Conservation (phyloP, 2,113 vertebrate genomes). For the Oreochromis spilurus region DNA sequence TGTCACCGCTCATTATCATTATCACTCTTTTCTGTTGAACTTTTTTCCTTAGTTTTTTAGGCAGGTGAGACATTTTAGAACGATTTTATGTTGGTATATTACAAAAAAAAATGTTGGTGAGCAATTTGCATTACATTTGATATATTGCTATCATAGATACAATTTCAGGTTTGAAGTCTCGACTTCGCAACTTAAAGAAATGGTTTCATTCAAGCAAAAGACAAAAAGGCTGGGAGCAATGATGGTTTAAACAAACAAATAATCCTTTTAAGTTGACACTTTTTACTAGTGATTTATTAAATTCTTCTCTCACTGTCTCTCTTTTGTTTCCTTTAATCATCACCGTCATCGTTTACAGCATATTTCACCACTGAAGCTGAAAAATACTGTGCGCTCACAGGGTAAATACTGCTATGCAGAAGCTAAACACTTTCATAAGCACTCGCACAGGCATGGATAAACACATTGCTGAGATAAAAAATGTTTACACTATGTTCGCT, state of each 20-base stretch:
- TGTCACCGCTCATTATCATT: neutral
- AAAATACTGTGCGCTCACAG: neutral
- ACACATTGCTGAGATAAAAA: neutral
- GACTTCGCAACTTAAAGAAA: neutral
- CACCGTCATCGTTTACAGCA: neutral
- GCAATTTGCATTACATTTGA: neutral
- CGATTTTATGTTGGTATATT: neutral
- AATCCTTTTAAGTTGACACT: neutral
- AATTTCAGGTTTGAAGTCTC: neutral
- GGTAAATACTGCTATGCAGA: conserved; percentile 6
- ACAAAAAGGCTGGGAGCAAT: neutral
- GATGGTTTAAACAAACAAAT: neutral
- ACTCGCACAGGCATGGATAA: neutral
- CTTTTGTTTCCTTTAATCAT: neutral
- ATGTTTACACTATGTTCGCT: neutral
- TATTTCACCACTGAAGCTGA: neutral
- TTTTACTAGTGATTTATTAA: neutral
- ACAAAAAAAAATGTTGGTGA: neutral
- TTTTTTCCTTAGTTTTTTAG: neutral
- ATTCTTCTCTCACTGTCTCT: neutral
- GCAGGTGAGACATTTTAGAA: neutral
- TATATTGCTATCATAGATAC: neutral
- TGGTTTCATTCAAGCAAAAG: neutral
- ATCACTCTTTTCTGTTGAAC: neutral
- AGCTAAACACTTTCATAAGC: neutral